Conservation (phyloP, 2,888 invertebrate genomes). For the Athalia rosae region DNA sequence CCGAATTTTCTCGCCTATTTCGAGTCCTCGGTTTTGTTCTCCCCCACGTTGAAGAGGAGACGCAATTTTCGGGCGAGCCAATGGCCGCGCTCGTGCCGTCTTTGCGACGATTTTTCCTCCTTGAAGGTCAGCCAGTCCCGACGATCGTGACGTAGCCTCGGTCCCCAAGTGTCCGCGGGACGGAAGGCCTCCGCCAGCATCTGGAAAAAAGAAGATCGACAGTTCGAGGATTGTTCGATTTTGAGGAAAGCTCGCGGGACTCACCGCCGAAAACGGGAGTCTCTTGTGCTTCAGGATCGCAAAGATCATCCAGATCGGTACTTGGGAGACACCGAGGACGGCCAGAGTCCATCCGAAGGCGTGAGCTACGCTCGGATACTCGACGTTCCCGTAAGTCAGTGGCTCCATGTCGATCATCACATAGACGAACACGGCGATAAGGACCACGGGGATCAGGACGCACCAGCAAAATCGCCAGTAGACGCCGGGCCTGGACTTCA, state of each 20-base stretch:
- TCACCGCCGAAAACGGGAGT: background rate
- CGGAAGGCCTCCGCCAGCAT: conserved; percentile 51
- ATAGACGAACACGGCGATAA: conserved; percentile 83
- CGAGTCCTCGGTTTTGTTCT: background rate
- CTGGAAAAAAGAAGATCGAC: background rate
- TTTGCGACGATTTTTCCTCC: conserved; percentile 53
- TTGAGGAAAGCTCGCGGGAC: background rate
- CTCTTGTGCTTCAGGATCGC: background rate
- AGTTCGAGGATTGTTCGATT: background rate
- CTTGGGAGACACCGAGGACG: conserved; percentile 73
- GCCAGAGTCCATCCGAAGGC: conserved; percentile 77
- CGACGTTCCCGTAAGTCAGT: conserved; percentile 77
- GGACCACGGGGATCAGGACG: conserved; percentile 81
- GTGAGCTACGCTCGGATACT: conserved; percentile 79
- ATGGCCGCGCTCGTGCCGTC: conserved; percentile 54
- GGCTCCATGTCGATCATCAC: conserved; percentile 79
- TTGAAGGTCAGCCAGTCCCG: conserved; percentile 51
- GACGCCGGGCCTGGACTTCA: conserved; percentile 78
- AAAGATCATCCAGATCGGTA: conserved; percentile 20
- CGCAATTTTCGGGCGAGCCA: conserved; percentile 53
- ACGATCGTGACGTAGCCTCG: conserved; percentile 41
- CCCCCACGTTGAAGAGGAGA: conserved; percentile 49
- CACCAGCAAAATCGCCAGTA: conserved; percentile 89
- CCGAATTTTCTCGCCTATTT: background rate
- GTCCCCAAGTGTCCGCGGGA: conserved; percentile 52